phyloP scores from a whole-genome alignment of 2,113 vertebrate genomes.

The Jacana jacana region DNA sequence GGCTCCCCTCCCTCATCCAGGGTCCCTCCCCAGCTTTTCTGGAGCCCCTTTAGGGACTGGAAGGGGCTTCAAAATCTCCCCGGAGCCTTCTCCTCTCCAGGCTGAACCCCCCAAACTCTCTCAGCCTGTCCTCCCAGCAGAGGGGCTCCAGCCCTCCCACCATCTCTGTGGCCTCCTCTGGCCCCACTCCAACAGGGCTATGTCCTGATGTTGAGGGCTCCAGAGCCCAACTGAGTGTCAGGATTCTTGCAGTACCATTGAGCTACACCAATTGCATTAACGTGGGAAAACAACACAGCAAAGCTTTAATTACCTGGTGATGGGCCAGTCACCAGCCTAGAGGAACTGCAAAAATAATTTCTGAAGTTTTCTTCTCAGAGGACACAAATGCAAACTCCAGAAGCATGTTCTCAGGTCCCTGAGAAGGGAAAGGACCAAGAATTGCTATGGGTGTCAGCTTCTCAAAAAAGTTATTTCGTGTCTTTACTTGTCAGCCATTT shows the following conservation, averaged over 20 bases:
- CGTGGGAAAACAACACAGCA: background rate
- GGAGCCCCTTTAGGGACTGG: background rate
- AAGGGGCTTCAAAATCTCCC: background rate
- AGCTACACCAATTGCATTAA: background rate
- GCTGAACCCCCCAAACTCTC: background rate
- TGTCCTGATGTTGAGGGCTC: background rate
- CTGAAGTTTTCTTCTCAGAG: background rate
- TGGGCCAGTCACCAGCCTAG: background rate
- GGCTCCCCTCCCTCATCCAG: background rate
- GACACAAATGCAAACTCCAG: background rate
- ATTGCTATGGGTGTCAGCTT: background rate
- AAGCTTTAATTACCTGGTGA: background rate
- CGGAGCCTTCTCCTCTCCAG: background rate
- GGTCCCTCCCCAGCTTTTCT: background rate
- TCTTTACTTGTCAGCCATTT: background rate
- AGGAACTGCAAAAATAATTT: background rate
- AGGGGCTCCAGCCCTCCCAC: background rate
- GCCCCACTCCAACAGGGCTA: background rate
- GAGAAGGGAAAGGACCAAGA: background rate
- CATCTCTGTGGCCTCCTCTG: background rate
- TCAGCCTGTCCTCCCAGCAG: background rate
- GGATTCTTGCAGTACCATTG: background rate
- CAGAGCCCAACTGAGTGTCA: background rate
- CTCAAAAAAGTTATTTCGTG: background rate
- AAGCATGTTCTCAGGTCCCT: background rate